phyloP scores from a whole-genome alignment of 2,113 vertebrate genomes.

The Labrus mixtus region DNA sequence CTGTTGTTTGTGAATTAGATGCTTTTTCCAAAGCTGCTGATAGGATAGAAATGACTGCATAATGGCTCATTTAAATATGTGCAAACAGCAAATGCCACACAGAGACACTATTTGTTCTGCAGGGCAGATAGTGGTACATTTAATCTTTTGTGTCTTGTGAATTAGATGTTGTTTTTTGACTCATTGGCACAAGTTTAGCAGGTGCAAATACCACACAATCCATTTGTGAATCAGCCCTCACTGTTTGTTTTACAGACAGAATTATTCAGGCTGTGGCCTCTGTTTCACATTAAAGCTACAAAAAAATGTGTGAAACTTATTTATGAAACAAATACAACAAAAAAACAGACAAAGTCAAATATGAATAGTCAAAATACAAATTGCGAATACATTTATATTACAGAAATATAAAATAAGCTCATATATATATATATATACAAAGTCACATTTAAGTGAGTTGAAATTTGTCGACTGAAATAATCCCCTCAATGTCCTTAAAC shows the following conservation, averaged over 20 bases:
- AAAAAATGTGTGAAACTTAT: background rate
- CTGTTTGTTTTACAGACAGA: constrained; percentile 31
- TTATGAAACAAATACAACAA: background rate
- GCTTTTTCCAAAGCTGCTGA: too few species aligned
- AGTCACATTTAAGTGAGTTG: background rate
- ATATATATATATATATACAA: background rate
- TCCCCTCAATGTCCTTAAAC: constrained; percentile 2
- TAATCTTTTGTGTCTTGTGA: too few species aligned
- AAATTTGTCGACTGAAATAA: background rate
- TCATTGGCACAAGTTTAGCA: too few species aligned
- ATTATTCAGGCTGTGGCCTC: background rate
- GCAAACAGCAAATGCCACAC: too few species aligned
- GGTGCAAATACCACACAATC: too few species aligned
- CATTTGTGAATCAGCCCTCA: background rate
- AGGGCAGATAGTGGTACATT: too few species aligned
- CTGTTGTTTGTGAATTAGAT: too few species aligned
- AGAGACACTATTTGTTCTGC: too few species aligned
- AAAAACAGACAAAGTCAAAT: background rate
- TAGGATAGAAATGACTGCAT: too few species aligned
- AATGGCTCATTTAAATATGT: too few species aligned
- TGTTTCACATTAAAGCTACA: background rate
- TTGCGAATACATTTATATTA: constrained; percentile 11
- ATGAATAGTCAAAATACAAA: background rate
- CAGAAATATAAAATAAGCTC: constrained; percentile 22
- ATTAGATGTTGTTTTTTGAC: too few species aligned